A percentile compares a stretch with the other conserved stretches of the same genome.
Evolutionary conservation across 2,888 invertebrate species (phyloP).

Genomic region (Ophion ventricosus): DNA sequence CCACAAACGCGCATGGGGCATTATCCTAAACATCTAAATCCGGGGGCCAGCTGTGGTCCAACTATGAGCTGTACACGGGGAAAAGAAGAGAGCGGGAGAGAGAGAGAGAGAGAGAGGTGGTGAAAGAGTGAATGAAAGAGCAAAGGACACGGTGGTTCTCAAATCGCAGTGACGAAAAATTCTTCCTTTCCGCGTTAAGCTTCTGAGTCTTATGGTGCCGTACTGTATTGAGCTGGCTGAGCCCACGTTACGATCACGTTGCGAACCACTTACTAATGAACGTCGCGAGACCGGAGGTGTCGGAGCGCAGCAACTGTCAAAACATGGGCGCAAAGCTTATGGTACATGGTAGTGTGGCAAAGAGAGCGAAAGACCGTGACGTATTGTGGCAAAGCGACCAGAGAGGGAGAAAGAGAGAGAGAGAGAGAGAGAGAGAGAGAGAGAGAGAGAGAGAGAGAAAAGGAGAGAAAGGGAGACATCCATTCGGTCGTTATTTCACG

Average conservation of each 20-base stretch:
- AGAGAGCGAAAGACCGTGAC: conserved; percentile 65
- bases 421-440: conserved; percentile 24
- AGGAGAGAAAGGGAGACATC: conserved; percentile 19
- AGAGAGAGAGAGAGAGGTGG: conserved; percentile 12
- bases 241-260: conserved; percentile 59
- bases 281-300: conserved; percentile 80
- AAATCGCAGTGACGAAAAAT: conserved; percentile 12
- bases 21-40: conserved; percentile 84
- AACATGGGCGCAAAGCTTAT: conserved; percentile 77
- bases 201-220: background rate
- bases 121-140: conserved; percentile 19
- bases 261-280: conserved; percentile 83
- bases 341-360: background rate
- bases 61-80: conserved; percentile 35
- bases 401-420: conserved; percentile 14
- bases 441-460: background rate
- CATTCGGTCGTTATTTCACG: conserved; percentile 52
- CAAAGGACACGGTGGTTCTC: conserved; percentile 35
- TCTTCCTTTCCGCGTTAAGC: background rate
- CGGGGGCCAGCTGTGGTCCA: conserved; percentile 80
- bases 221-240: background rate
- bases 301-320: conserved; percentile 83
- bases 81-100: background rate
- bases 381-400: conserved; percentile 50
- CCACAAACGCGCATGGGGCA: conserved; percentile 75